Conservation (phyloP, 2,888 invertebrate genomes). For the Dyspetes luteomarginatus region DNA sequence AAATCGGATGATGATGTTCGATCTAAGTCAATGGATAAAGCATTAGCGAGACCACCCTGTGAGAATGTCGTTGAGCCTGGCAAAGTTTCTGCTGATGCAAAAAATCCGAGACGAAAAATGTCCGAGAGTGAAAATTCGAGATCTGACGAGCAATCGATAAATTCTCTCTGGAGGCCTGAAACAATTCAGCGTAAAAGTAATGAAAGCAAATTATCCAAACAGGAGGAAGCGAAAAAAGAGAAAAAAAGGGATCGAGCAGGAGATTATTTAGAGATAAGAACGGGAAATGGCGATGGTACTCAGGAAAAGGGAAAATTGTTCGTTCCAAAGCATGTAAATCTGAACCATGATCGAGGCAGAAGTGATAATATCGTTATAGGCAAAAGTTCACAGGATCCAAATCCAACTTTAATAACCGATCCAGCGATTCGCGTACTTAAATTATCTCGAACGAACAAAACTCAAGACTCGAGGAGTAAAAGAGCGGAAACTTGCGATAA, state of each 20-base stretch:
- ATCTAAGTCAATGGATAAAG: too few species aligned
- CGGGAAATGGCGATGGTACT: not conserved
- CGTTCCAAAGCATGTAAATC: slow-evolving; percentile 47
- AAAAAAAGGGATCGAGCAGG: not conserved
- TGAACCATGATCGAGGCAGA: slow-evolving; percentile 47
- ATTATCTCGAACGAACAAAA: not conserved
- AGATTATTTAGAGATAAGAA: too few species aligned
- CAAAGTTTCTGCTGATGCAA: not conserved
- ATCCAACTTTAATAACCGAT: slow-evolving; percentile 64
- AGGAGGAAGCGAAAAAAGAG: too few species aligned
- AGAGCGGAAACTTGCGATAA: slow-evolving; percentile 29
- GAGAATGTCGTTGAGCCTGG: not conserved
- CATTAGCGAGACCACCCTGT: too few species aligned
- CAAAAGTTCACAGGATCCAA: slow-evolving; percentile 62
- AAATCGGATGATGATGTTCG: slow-evolving; percentile 6
- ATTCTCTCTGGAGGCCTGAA: slow-evolving; percentile 50
- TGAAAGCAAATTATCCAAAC: too few species aligned
- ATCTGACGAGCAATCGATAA: slow-evolving; percentile 60
- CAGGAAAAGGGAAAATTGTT: slow-evolving; percentile 13
- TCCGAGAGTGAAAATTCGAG: slow-evolving; percentile 39
- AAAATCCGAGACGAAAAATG: not conserved
- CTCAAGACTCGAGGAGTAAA: slow-evolving; percentile 36
- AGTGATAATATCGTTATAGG: slow-evolving; percentile 55
- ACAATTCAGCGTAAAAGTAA: not conserved
- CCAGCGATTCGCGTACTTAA: slow-evolving; percentile 63